Base-by-base conservation (phyloP, 1,140 invertebrate species). In the Bombus fervidus region DNA sequence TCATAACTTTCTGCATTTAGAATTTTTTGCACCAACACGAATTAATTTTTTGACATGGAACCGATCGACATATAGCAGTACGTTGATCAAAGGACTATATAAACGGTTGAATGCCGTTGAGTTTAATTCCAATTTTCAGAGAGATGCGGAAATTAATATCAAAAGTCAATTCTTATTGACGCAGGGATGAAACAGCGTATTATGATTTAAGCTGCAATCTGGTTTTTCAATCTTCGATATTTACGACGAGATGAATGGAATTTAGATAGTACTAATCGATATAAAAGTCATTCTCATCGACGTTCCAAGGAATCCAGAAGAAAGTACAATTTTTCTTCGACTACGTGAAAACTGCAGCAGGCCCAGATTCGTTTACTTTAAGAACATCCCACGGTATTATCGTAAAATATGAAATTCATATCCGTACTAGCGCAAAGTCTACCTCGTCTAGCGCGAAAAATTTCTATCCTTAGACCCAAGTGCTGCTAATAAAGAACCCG, bases 351-450 rank as follows among this genome's bases (percentile, higher is more conserved):
- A 82, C 82, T 85, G 79, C 37, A 47, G 41, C 59, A 66, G 59
- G 68, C 64, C 85, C 53, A 83, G 75, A 90, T 90, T 91, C 85
- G 87, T 87, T 91, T 89, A 90, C 83, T 82, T 79, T 87, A 81
- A 80, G 71, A 88, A 90, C 85, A 87, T 90, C 78, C 89, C 72
- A 74, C 59, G 79, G 81, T 89, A 88, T 91, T 92, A 91, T 91
- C 89, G 89, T 90, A 87, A 89, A 87, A 91, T 92, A 92, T 91
- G 84, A 92, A 93, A 91, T 92, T 91, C 89, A 91, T 92, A 90
- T 91, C 75, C 71, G 53, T 77, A 53, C 59, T 34, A 43, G 62
- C 34, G 28, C 34, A 81, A 59, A 74, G 64, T 57, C 68, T 41
- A 47, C 43, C 47, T 13, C 47, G 39, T 10, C 64, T 25, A 47